Evolutionary conservation across 2,888 invertebrate species (phyloP), one percentile per base, ranked within the genome.

Genomic region (Drosophila villosipedis): DNA sequence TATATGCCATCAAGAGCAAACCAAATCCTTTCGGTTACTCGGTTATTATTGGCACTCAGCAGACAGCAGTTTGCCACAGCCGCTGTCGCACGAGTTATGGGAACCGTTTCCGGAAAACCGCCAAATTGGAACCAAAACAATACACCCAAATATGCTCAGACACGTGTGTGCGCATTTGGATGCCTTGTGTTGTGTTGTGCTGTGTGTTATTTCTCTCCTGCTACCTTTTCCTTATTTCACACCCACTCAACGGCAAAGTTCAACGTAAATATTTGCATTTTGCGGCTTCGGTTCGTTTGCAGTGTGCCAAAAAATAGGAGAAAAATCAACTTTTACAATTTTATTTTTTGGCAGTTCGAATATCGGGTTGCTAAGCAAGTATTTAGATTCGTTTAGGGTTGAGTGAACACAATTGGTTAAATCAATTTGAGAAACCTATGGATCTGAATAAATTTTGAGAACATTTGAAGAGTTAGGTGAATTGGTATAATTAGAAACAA

Each of bases 191-290:
- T 7, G 41, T 62, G 47, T 55, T 14, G 33, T 22, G 57, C 19
- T 57, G 37, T 57, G 6, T 39, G 47, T 57, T 37, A 58, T 68
- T 35, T 43, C 22, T 19, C 55, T 49, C 49, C n/a, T 55, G 37
- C 43, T 50, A 69, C 66, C 47, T 69, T 70, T 68, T 37, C 39
- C 59, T 49, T 53, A 58, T 58, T 76, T 76, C 66, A 61, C 73
- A 74, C 78, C 66, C 76, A 66, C 72, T 76, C 62, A 78, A 53
- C 41, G 47, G 64, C 58, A 52, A 73, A 73, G 68, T 55, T 69
- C 54, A 37, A 54, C 19, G 79, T 79, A 87, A 84, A 84, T 81
- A 84, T 84, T 87, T 84, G 84, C 70, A 73, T 78, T 73, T 76
- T 68, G 69, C 59, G 37, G 68, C 68, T 31, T 55, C 22, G 55